A percentile compares a stretch with the other conserved stretches of the same genome.
These are phyloP conservation scores for Setipinna tenuifilis DNA, from an alignment of 2,797 vertebrate species.

Conservation along the genomic window DNA sequence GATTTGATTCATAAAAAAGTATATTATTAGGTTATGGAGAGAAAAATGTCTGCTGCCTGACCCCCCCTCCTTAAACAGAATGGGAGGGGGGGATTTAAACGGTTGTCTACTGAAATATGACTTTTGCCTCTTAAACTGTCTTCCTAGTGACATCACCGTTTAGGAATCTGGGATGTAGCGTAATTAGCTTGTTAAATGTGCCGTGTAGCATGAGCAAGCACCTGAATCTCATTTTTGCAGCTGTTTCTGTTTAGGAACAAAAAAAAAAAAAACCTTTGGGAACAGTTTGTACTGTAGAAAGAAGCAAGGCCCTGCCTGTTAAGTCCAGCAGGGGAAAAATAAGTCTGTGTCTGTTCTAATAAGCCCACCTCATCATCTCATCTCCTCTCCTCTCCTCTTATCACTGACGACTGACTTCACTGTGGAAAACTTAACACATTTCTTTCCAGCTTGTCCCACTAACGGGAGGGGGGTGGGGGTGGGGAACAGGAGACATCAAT, in stretches of 20 bases:
- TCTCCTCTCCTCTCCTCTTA: not conserved
- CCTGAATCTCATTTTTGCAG: conserved; percentile 6
- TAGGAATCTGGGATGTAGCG: not conserved
- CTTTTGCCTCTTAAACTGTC: not conserved
- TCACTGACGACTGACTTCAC: not conserved
- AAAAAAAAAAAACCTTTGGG: not conserved
- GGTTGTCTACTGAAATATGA: not conserved
- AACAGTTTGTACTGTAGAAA: not conserved
- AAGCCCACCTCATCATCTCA: not conserved
- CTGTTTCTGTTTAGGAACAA: conserved; percentile 7
- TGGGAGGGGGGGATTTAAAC: not conserved
- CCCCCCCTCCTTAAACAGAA: not conserved
- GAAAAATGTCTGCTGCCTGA: too few species aligned
- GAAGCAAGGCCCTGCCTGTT: not conserved
- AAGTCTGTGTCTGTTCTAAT: not conserved
- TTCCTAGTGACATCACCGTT: not conserved
- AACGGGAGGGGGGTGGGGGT: not conserved
- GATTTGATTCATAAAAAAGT: not conserved
- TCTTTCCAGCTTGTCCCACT: not conserved
- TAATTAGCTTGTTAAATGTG: conserved; percentile 1
- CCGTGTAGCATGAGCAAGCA: not conserved
- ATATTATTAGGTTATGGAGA: too few species aligned
- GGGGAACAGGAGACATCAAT: not conserved
- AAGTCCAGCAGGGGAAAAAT: not conserved
- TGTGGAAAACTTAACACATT: not conserved